These are phyloP conservation scores for Phania funesta DNA, from an alignment of 2,888 invertebrate species.

Conservation along the genomic window DNA sequence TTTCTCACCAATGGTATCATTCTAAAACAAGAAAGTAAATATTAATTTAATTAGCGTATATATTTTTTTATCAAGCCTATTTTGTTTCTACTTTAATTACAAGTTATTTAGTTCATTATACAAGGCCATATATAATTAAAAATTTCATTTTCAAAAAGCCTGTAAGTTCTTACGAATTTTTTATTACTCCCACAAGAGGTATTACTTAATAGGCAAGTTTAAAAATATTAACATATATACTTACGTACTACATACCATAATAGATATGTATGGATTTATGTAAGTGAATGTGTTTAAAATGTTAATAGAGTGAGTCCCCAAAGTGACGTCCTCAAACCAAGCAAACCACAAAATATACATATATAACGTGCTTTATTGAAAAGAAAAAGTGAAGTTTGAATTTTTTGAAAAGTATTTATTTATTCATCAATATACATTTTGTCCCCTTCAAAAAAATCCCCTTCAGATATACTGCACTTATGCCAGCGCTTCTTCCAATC, in stretches of 20 bases:
- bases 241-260: not conserved
- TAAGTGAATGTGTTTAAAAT: not conserved
- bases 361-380: too few species aligned
- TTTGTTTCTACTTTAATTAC: not conserved
- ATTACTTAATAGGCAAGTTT: too few species aligned
- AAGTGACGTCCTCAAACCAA: not conserved
- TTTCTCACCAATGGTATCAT: conserved; percentile 75
- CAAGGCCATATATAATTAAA: not conserved
- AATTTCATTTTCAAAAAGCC: not conserved
- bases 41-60: too few species aligned
- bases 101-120: not conserved
- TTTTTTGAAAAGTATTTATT: too few species aligned
- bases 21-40: conserved; percentile 69
- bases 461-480: too few species aligned
- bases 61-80: not conserved
- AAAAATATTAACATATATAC: not conserved
- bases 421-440: too few species aligned
- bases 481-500: too few species aligned
- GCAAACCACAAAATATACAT: not conserved
- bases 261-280: not conserved
- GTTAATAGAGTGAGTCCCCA: conserved; percentile 14
- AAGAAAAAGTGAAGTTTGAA: too few species aligned
- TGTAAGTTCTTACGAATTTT: not conserved
- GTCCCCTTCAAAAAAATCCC: too few species aligned
- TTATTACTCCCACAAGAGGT: conserved; percentile 5